Evolutionary conservation across 2,113 vertebrate species (phyloP), one percentile per base, ranked within the genome.

Genomic region (Myodes glareolus): DNA sequence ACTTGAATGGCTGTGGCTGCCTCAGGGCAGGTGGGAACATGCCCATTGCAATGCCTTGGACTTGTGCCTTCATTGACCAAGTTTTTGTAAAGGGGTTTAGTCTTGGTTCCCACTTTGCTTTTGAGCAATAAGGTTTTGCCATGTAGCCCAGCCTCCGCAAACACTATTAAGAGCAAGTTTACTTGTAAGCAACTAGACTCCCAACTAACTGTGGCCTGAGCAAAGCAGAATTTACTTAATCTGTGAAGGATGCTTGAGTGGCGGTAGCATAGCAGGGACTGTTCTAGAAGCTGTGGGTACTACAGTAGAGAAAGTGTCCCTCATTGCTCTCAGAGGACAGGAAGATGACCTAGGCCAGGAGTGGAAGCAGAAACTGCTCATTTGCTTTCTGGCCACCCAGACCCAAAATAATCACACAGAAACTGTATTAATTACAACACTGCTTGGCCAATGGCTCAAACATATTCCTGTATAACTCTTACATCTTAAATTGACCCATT

Each of bases 21-120:
- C 55, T 58, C 86, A 63, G 92, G 80, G 50, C 68, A 82, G 58
- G 61, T 14, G 2, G 19, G 12, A 47, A 23, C 1, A 2, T 27
- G 16, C 31, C 45, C 39, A 21, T 2, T 10, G 17, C 0, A 1
- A 1, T 3, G 8, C 68, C 33, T 50, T n/a, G 27, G 31, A 27
- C 72, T 5, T 58, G 17, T 17, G n/a, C 39, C n/a, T 85, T 78
- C 17, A 4, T 39, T 73, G 14, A 19, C 82, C 67, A 36, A 39
- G 77, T 52, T 88, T 78, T 33, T 47, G 29, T 68, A 63, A 63
- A 13, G 11, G n/a, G 25, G 7, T 29, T 68, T 68, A 29, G 81
- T 63, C 27, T 84, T 29, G n/a, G 23, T 68, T 87, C 50, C 17
- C 5, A 2, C 42, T 50, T 86, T 67, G 42, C 13, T 87, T 86